A percentile compares a stretch with the other conserved stretches of the same genome.
phyloP scores from a whole-genome alignment of 2,797 vertebrate species.

The Lacerta agilis region DNA sequence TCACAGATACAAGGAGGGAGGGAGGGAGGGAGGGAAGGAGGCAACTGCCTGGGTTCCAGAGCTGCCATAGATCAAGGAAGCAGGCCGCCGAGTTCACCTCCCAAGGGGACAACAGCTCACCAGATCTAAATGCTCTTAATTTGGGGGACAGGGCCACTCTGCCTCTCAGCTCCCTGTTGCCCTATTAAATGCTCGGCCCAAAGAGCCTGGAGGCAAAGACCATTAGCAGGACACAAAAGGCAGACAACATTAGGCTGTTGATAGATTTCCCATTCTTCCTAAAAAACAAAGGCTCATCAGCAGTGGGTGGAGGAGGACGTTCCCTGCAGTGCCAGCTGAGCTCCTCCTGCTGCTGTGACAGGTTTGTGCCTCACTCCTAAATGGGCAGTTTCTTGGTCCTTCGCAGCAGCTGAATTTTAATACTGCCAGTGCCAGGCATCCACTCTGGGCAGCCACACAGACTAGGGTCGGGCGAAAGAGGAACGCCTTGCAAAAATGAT shows the following conservation, averaged over 20 bases:
- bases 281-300: background rate
- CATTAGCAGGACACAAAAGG: slow-evolving; percentile 70
- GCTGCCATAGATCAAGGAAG: slow-evolving; percentile 37
- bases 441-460: background rate
- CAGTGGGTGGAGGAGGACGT: slow-evolving; percentile 49
- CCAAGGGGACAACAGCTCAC: background rate
- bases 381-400: slow-evolving; percentile 68
- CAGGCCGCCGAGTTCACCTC: background rate
- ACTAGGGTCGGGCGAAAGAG: background rate
- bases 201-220: slow-evolving; percentile 60
- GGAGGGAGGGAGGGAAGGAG: too few relatives aligned
- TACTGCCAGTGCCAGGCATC: slow-evolving; percentile 53
- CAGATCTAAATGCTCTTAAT: slow-evolving; percentile 36
- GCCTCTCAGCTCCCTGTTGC: slow-evolving; percentile 58
- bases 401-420: slow-evolving; percentile 77
- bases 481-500: background rate
- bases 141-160: slow-evolving; percentile 49
- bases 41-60: background rate
- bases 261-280: slow-evolving; percentile 60
- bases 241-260: slow-evolving; percentile 67
- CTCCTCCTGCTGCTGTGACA: slow-evolving; percentile 44
- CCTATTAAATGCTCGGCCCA: slow-evolving; percentile 58
- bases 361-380: slow-evolving; percentile 57
- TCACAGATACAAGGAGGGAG: background rate
- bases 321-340: slow-evolving; percentile 72